Percentiles rank a stretch among this genome's conserved stretches.
Evolutionary conservation across 2,888 invertebrate species (phyloP).

Genomic region (Drosophila helvetica): DNA sequence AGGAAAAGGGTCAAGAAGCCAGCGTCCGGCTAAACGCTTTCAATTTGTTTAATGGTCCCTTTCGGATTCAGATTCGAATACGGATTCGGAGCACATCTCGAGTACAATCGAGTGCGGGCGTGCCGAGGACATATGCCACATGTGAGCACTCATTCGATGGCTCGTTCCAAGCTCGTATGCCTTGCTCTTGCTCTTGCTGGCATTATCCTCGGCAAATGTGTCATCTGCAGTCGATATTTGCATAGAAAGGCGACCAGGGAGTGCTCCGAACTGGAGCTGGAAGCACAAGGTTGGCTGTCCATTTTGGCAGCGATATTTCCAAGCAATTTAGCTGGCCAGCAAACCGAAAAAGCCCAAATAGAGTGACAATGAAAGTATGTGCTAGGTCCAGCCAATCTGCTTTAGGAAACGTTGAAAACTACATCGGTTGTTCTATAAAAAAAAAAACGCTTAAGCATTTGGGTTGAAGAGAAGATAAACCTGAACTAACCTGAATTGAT

Average conservation of each 20-base stretch:
- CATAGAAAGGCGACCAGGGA: conserved; percentile 34
- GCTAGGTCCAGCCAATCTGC: too few relatives aligned
- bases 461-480: too few relatives aligned
- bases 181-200: conserved; percentile 44
- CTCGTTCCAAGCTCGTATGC: background rate
- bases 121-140: conserved; percentile 61
- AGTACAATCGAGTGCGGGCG: conserved; percentile 65
- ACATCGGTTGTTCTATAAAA: too few relatives aligned
- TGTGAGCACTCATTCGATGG: conserved; percentile 7
- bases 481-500: too few relatives aligned
- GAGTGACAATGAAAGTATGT: background rate
- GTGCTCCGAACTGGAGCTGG: background rate
- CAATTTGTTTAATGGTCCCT: conserved; percentile 76
- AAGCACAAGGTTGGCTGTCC: conserved; percentile 5
- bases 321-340: conserved; percentile 27
- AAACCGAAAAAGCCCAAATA: background rate
- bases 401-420: too few relatives aligned
- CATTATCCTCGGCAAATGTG: conserved; percentile 60
- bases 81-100: conserved; percentile 23
- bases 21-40: conserved; percentile 72
- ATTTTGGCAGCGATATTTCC: conserved; percentile 22
- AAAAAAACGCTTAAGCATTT: too few relatives aligned
- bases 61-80: conserved; percentile 39
- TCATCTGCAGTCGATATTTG: conserved; percentile 65
- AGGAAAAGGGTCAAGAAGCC: conserved; percentile 68